Percentiles rank a stretch among this genome's conserved stretches.
Evolutionary conservation across 2,888 invertebrate genomes (phyloP).

Genomic region (Eumacrocentrus americanus): DNA sequence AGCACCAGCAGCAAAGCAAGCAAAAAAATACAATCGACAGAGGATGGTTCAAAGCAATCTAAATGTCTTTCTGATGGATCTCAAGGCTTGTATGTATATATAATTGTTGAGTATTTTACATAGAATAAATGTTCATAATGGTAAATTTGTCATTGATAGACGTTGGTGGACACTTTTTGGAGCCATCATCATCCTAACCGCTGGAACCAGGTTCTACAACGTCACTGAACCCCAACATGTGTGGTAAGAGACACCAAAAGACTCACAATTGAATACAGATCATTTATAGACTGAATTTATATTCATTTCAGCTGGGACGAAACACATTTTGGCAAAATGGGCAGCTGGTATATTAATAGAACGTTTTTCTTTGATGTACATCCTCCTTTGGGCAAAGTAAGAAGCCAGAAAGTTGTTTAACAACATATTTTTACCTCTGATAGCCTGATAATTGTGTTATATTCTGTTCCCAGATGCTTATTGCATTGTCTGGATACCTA

Average conservation of each 20-base stretch:
- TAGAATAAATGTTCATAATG: background rate
- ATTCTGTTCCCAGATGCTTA: conserved; percentile 79
- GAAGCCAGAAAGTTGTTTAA: no score
- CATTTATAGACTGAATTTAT: background rate
- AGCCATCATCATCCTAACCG: conserved; percentile 70
- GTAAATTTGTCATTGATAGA: conserved; percentile 43
- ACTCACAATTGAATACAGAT: no score
- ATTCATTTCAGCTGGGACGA: conserved; percentile 83
- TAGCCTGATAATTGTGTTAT: background rate
- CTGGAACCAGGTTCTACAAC: conserved; percentile 84
- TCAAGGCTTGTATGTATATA: background rate
- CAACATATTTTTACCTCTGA: background rate
- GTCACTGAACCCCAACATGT: conserved; percentile 92
- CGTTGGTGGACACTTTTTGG: conserved; percentile 74
- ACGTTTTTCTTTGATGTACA: conserved; percentile 99
- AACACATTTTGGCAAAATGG: conserved; percentile 99
- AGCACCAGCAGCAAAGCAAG: background rate
- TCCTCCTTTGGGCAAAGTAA: conserved; percentile 94
- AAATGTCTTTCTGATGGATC: background rate
- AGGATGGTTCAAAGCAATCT: background rate
- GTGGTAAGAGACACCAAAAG: conserved; percentile 83
- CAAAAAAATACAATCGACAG: background rate
- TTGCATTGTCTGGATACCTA: conserved; percentile 88
- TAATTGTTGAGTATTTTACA: background rate
- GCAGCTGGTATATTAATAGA: conserved; percentile 96